Percentiles rank a stretch among this genome's conserved stretches.
These are phyloP conservation scores for Poeciliopsis paucimaculata DNA, from an alignment of 2,797 vertebrate genomes.

Conservation along the genomic window DNA sequence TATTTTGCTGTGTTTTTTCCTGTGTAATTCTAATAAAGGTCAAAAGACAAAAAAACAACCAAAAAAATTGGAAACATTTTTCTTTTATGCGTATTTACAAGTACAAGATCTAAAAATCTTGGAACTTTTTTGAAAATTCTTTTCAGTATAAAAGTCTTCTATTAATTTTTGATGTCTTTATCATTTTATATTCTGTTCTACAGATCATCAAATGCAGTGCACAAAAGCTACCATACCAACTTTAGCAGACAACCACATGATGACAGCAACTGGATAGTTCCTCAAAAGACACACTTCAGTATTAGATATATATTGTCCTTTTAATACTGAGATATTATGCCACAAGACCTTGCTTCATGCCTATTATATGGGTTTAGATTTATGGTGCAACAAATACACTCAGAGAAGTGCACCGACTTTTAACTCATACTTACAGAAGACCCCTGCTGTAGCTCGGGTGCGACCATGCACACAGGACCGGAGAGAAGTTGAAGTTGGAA, in stretches of 20 bases:
- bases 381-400: constrained; percentile 27
- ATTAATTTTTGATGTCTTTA: neutral
- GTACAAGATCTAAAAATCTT: neutral
- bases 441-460: constrained; percentile 23
- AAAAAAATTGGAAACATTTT: neutral
- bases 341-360: neutral
- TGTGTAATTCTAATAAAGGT: neutral
- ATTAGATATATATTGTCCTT: neutral
- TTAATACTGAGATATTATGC: neutral
- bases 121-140: neutral
- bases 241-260: neutral
- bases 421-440: neutral
- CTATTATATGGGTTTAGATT: neutral
- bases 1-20: neutral
- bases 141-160: neutral
- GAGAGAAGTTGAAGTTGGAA: constrained; percentile 73
- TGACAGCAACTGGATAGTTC: neutral
- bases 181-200: neutral
- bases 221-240: neutral
- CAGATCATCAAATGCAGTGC: neutral
- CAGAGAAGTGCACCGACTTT: neutral
- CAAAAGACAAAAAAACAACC: neutral
- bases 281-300: neutral
- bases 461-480: constrained; percentile 27
- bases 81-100: neutral